These are phyloP conservation scores for Madoqua kirkii DNA, from an alignment of 2,113 vertebrate genomes.

Conservation along the genomic window DNA sequence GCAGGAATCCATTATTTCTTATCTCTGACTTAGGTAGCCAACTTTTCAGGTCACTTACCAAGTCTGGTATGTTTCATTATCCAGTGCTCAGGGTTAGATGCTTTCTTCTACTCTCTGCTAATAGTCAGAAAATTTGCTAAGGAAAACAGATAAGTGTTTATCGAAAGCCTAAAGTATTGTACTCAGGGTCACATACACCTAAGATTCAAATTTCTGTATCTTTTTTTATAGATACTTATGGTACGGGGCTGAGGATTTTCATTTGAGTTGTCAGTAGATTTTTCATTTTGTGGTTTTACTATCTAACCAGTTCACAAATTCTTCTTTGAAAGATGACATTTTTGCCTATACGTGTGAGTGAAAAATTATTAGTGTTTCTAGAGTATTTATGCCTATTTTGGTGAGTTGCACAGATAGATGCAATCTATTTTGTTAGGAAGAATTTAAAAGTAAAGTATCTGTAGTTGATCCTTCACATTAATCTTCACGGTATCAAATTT, in stretches of 20 bases:
- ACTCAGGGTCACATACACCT: neutral
- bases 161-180: neutral
- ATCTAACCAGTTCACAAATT: neutral
- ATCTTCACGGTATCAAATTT: neutral
- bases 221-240: neutral
- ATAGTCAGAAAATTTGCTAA: neutral
- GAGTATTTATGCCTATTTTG: neutral
- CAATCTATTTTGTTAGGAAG: neutral
- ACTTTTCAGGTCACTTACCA: neutral
- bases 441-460: neutral
- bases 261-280: neutral
- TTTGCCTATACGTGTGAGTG: neutral
- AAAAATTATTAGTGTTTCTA: neutral
- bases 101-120: neutral
- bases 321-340: neutral
- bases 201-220: neutral
- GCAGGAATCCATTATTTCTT: neutral
- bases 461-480: neutral
- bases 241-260: neutral
- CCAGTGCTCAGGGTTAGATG: neutral
- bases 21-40: neutral
- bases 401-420: neutral
- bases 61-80: neutral
- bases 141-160: neutral
- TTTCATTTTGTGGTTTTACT: constrained; percentile 19